Evolutionary conservation across 1,140 invertebrate species (phyloP), one percentile per base, ranked within the genome.

Genomic region (Eupristina koningsbergeri): DNA sequence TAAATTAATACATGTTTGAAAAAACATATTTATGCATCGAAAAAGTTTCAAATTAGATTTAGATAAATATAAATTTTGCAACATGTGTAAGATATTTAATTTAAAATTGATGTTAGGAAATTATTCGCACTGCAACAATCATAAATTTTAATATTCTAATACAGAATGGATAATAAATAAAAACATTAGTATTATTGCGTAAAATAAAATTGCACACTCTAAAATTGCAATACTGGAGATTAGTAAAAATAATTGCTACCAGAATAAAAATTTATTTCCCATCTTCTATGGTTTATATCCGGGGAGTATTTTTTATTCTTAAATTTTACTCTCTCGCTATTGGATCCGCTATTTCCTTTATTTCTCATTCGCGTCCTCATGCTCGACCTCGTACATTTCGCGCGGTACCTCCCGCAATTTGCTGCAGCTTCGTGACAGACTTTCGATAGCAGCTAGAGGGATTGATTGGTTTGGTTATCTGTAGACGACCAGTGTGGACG

Each of bases 381-480:
- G 50, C 58, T 47, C 31, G 3, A 5, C 45, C 8, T 3, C 50
- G 34, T 77, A 7, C 53, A 22, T 15, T 45, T 26, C 63, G 8
- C n/a, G 26, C 67, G 63, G 53, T 69, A 7, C 39, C 47, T 31
- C 53, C 41, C 34, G 71, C 81, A 80, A 78, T 67, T 85, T 84
- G 81, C 64, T 84, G 77, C 82, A 80, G 75, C 81, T 81, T 84
- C 81, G 85, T 78, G 78, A 81, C 78, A 83, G 85, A 67, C 63
- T 81, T 85, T 85, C 85, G 81, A 85, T 84, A 85, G 81, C 81
- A 85, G 85, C 84, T 84, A 84, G 85, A 76, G 77, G 83, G 84
- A 85, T 85, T 81, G 85, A 85, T 85, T 80, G 85, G 81, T 64
- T 77, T 77, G 78, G 78, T 84, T 85, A 83, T 85, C 78, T 85